phyloP scores from a whole-genome alignment of 2,113 vertebrate species.

The Gambusia affinis region DNA sequence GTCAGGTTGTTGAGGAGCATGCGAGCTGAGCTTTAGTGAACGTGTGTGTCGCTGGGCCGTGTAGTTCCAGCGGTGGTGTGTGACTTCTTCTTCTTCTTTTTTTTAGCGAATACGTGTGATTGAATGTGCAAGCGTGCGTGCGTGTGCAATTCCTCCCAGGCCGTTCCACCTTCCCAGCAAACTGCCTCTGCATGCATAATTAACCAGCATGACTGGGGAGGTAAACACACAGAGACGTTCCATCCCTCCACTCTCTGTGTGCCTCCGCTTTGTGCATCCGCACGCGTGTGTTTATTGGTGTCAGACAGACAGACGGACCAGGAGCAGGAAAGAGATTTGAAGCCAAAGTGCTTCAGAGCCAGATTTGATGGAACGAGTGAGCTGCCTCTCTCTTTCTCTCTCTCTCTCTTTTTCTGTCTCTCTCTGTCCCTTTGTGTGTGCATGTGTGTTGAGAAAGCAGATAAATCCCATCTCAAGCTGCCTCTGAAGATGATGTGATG shows the following conservation, averaged over 20 bases:
- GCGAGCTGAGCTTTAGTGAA: constrained; percentile 39
- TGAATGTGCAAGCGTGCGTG: constrained; percentile 23
- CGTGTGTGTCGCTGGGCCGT: constrained; percentile 15
- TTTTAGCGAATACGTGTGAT: constrained; percentile 28
- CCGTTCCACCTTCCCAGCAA: constrained; percentile 61
- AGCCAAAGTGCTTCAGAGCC: constrained; percentile 50
- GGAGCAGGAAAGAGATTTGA: constrained; percentile 56
- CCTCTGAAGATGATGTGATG: constrained; percentile 76
- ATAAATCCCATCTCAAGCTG: constrained; percentile 76
- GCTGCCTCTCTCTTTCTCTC: constrained; percentile 23
- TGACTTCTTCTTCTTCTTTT: constrained; percentile 2
- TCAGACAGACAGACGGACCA: constrained; percentile 54
- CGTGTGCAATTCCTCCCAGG: constrained; percentile 58
- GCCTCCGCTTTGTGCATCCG: constrained; percentile 25
- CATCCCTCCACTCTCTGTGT: constrained; percentile 45
- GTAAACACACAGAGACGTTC: constrained; percentile 71
- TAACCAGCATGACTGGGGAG: constrained; percentile 70
- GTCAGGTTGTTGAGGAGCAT: constrained; percentile 47
- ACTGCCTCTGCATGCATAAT: constrained; percentile 78
- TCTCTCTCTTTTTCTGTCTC: not conserved
- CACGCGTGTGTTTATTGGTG: constrained; percentile 47
- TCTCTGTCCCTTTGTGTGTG: constrained; percentile 8
- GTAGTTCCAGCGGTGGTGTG: constrained; percentile 46
- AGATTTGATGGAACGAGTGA: constrained; percentile 55
- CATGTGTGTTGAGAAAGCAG: constrained; percentile 42